Percentiles rank a stretch among this genome's conserved stretches.
phyloP scores from a whole-genome alignment of 2,888 invertebrate genomes.

The Sinohyriopsis cumingii region DNA sequence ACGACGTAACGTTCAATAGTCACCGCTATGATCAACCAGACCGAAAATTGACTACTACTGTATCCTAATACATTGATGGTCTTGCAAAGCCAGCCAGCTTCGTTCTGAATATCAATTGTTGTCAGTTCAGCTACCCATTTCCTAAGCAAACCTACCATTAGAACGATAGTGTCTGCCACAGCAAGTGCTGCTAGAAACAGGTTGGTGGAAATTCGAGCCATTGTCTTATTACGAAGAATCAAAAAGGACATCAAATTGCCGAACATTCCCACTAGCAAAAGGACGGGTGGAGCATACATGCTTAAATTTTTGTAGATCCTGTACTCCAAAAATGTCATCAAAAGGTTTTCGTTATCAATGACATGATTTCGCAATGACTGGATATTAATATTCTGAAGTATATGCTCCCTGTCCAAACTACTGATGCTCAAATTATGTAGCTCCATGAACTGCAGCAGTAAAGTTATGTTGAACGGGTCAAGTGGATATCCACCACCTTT shows the following conservation, averaged over 20 bases:
- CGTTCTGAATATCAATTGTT: conserved; percentile 55
- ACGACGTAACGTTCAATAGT: conserved; percentile 68
- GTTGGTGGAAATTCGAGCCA: conserved; percentile 68
- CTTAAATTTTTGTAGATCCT: conserved; percentile 50
- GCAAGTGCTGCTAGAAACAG: conserved; percentile 67
- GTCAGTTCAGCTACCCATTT: conserved; percentile 66
- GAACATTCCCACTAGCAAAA: conserved; percentile 65
- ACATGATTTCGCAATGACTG: too few species aligned
- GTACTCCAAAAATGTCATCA: conserved; percentile 35
- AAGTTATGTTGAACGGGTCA: too few species aligned
- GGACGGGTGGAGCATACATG: conserved; percentile 63
- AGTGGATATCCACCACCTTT: too few species aligned
- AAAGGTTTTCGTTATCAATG: too few species aligned
- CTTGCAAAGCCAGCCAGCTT: conserved; percentile 62
- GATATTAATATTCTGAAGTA: too few species aligned
- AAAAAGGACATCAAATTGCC: conserved; percentile 68
- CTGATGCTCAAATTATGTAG: too few species aligned
- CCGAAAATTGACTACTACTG: conserved; percentile 65
- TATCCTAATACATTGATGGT: conserved; percentile 58
- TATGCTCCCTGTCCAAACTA: too few species aligned
- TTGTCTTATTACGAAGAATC: conserved; percentile 62
- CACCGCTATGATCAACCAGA: conserved; percentile 69
- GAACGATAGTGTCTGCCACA: conserved; percentile 65
- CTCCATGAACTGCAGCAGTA: too few species aligned
- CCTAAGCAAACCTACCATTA: conserved; percentile 65